Evolutionary conservation across 2,113 vertebrate species (phyloP).

Genomic region (Corapipo altera): DNA sequence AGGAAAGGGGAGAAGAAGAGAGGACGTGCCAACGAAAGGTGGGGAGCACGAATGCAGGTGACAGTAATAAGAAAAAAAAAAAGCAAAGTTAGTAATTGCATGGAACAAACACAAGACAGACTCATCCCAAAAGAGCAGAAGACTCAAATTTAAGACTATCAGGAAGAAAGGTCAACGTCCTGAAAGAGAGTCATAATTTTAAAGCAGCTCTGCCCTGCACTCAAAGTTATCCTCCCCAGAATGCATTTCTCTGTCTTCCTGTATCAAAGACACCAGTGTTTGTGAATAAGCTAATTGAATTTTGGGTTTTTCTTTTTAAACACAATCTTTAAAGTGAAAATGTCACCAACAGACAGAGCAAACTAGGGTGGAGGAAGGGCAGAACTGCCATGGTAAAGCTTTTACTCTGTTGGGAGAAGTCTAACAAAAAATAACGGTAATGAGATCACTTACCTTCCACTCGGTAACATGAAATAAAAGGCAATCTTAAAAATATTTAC

Average conservation of each 20-base stretch:
- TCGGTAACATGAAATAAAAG: slow-evolving; percentile 46
- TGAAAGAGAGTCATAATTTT: not conserved
- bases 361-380: slow-evolving; percentile 45
- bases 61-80: slow-evolving; percentile 81
- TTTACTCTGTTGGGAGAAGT: slow-evolving; percentile 84
- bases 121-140: slow-evolving; percentile 83
- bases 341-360: slow-evolving; percentile 35
- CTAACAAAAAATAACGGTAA: slow-evolving; percentile 71
- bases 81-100: slow-evolving; percentile 70
- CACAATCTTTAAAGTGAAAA: not conserved
- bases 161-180: not conserved
- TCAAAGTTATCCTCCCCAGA: slow-evolving; percentile 58
- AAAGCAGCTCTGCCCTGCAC: slow-evolving; percentile 40
- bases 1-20: slow-evolving; percentile 74
- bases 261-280: not conserved
- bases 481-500: slow-evolving; percentile 32
- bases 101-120: slow-evolving; percentile 73
- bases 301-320: not conserved
- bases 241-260: slow-evolving; percentile 7
- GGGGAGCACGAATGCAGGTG: slow-evolving; percentile 80
- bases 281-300: not conserved
- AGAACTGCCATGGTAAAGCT: slow-evolving; percentile 52
- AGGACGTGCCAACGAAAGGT: slow-evolving; percentile 81
- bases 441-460: slow-evolving; percentile 75
- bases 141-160: slow-evolving; percentile 17